Evolutionary conservation across 53 echinoderm and acorn worm species (phyloP), one percentile per base, ranked within the genome.

Genomic region (Mesocentrotus franciscanus): DNA sequence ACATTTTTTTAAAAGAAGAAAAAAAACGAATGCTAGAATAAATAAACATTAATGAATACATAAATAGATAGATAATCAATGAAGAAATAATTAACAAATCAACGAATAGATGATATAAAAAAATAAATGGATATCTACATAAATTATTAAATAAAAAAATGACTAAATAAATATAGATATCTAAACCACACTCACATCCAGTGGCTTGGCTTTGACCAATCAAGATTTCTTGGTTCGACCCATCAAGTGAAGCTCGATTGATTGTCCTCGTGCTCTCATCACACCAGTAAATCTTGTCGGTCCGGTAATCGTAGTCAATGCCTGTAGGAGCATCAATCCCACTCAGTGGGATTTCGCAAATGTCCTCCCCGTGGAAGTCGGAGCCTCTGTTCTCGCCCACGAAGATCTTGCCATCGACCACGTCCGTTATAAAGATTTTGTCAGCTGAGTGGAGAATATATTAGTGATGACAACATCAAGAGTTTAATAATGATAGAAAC

Each of bases 341-440:
- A 4, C 22, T 36, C 20, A 81, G 39, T 32, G 18, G 8, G 4
- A 81, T 34, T 81, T 81, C 81, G 15, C 11, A 2, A 14, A 81
- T 81, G 81, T 81, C 39, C 81, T 81, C 39, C 6, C 81, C 81
- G 11, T 81, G 36, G 81, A 81, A 81, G 36, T 39, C 17, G 15
- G 15, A 18, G 20, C 81, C 81, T 15, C 10, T 81, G 39, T 81
- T 81, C 16, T 81, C 42, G 16, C 81, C 81, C 12, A 39, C 81
- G 81, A 36, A 81, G 81, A 81, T 36, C 81, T 42, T 81, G 4
- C 39, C 35, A 18, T 81, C 35, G 9, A 15, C 9, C 15, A 81
- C 39, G 20, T 36, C 81, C 36, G 81, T 81, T 34, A 81, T 39
- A 26, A 81, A 81, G 81, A 81, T 81, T 81, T 81, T 81, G 81